Evolutionary conservation across 2,113 vertebrate genomes (phyloP), one percentile per base, ranked within the genome.

Genomic region (Ciconia maguari): DNA sequence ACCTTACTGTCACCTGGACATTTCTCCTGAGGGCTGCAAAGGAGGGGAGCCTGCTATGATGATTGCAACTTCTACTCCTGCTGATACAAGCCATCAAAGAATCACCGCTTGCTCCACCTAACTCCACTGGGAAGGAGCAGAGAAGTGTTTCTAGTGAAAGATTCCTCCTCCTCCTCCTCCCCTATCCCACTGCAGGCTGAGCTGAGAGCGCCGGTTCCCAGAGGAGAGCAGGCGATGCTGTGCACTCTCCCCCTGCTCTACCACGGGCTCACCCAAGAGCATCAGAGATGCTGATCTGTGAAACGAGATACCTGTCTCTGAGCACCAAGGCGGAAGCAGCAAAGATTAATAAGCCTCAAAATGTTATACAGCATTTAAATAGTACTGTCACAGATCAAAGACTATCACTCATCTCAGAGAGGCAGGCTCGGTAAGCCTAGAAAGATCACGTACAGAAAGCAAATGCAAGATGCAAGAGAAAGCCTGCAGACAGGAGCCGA

Each of bases 331-430:
- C 60, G 71, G 77, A 95, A 89, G 83, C 57, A 71, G 77, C 34
- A 38, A 69, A 96, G 75, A 95, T 93, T 90, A 91, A 88, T 90
- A 95, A 94, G 81, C 70, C 82, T 89, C 87, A 79, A 90, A 91
- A 89, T 55, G 78, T 85, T 90, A 64, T 83, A 93, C 32, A 83
- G 90, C 82, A 80, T 93, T 96, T 91, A 88, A 94, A 76, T 68
- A 95, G 82, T 14, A 38, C 34, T 41, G 70, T 65, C 92, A 70
- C 57, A 93, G 92, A 96, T 90, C 90, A 91, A 96, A 95, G 62
- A 52, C 65, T 52, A 76, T 76, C 44, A 22, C 57, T 96, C 44
- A 22, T 82, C 87, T 96, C 60, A 49, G 84, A 30, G 27, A 82
- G 38, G 58, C 70, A 85, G 70, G 82, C 84, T 93, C 10, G 1